Evolutionary conservation across 2,888 invertebrate genomes (phyloP).

Genomic region (Chrysolina oricalcia): DNA sequence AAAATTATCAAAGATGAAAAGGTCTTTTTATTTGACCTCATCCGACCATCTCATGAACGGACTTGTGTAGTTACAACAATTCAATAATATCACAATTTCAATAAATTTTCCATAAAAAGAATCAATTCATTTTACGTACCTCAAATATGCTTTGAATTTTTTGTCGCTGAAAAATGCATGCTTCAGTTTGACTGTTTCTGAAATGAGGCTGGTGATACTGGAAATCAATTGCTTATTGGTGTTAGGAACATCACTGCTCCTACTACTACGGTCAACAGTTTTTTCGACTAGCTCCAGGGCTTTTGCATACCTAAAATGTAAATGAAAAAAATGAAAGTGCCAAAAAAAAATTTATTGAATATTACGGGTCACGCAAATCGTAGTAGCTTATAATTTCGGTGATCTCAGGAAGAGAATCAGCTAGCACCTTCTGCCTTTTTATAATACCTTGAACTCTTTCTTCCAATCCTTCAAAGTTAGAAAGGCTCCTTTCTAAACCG

Average conservation of each 20-base stretch:
- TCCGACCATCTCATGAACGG: too few species aligned
- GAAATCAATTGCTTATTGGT: slow-evolving; percentile 71
- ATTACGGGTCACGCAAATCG: slow-evolving; percentile 26
- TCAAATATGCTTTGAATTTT: slow-evolving; percentile 59
- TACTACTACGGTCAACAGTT: slow-evolving; percentile 68
- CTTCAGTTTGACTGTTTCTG: slow-evolving; percentile 75
- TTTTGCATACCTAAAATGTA: slow-evolving; percentile 29
- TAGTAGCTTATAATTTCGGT: slow-evolving; percentile 30
- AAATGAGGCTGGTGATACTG: slow-evolving; percentile 75
- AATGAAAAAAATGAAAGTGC: neutral
- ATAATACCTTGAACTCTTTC: slow-evolving; percentile 43
- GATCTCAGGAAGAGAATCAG: slow-evolving; percentile 27
- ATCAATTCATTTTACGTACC: slow-evolving; percentile 47
- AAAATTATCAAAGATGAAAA: too few species aligned
- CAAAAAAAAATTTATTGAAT: neutral
- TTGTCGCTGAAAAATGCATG: slow-evolving; percentile 73
- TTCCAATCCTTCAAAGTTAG: slow-evolving; percentile 46
- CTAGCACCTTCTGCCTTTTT: slow-evolving; percentile 40
- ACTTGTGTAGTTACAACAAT: too few species aligned
- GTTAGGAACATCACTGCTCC: slow-evolving; percentile 59
- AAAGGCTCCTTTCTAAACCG: slow-evolving; percentile 51
- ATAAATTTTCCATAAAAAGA: too few species aligned
- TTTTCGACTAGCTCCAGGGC: slow-evolving; percentile 44
- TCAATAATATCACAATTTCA: too few species aligned
- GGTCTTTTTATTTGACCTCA: too few species aligned